These are phyloP conservation scores for Galeopterus variegatus DNA, from an alignment of 2,113 vertebrate species.

Conservation along the genomic window DNA sequence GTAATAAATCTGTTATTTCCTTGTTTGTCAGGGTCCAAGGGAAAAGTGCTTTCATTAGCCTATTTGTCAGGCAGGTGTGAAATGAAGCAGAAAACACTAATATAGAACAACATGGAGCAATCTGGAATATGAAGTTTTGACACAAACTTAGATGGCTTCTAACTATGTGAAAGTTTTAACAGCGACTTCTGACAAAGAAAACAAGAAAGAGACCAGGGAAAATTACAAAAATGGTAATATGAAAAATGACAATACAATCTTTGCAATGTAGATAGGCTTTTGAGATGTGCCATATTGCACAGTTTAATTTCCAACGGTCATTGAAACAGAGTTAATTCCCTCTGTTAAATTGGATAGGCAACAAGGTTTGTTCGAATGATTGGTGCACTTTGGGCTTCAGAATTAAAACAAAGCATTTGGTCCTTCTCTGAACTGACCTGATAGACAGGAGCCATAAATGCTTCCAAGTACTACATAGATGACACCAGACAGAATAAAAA, in stretches of 20 bases:
- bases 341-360: constrained; percentile 35
- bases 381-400: background rate
- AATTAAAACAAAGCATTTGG: constrained; percentile 44
- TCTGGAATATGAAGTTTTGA: constrained; percentile 29
- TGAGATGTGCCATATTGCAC: constrained; percentile 17
- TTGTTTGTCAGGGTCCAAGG: background rate
- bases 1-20: constrained; percentile 43
- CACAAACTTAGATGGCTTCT: background rate
- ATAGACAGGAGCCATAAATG: background rate
- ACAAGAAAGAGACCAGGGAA: background rate
- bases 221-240: background rate
- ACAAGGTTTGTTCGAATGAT: constrained; percentile 27
- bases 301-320: constrained; percentile 61
- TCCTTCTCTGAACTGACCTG: background rate
- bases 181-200: background rate
- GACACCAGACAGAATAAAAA: constrained; percentile 6
- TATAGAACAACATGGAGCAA: background rate
- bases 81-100: constrained; percentile 16
- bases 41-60: constrained; percentile 12
- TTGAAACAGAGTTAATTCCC: constrained; percentile 65
- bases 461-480: background rate
- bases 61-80: background rate
- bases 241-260: background rate
- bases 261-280: constrained; percentile 11
- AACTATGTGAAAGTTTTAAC: constrained; percentile 7